These are phyloP conservation scores for Camponotus pennsylvanicus DNA, from an alignment of 1,140 invertebrate species.

Conservation along the genomic window DNA sequence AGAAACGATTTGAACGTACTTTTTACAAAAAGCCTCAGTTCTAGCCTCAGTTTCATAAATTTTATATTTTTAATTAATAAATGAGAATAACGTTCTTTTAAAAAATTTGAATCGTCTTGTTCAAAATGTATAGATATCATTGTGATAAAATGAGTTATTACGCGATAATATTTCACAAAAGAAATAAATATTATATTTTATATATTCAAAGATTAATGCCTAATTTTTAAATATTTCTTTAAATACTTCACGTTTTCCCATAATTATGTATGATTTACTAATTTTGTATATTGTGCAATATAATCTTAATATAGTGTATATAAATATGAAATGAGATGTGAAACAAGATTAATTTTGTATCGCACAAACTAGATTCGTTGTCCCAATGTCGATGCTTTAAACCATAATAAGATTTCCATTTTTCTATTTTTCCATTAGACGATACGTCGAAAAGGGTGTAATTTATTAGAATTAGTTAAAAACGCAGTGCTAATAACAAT, in stretches of 20 bases:
- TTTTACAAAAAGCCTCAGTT: no score
- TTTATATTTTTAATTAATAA: no score
- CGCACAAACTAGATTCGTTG: background rate
- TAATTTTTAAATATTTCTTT: background rate
- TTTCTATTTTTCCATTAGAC: constrained; percentile 51
- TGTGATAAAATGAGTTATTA: no score
- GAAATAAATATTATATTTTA: no score
- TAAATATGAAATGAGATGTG: constrained; percentile 1
- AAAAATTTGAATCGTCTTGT: no score
- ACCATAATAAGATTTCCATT: constrained; percentile 45
- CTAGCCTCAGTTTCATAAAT: no score
- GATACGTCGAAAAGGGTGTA: background rate
- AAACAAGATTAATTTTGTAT: background rate
- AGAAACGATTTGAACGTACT: no score
- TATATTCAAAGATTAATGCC: no score
- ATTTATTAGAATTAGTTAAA: constrained; percentile 26
- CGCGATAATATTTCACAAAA: no score
- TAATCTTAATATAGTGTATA: background rate
- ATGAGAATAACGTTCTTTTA: no score
- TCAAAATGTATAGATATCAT: no score
- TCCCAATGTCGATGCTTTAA: constrained; percentile 24
- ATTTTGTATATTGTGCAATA: background rate
- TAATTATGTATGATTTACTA: background rate
- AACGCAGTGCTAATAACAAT: constrained; percentile 39
- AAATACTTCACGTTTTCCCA: background rate